Evolutionary conservation across 1,140 invertebrate genomes (phyloP), one percentile per base, ranked within the genome.

Genomic region (Ceratoteleas bidentatus): DNA sequence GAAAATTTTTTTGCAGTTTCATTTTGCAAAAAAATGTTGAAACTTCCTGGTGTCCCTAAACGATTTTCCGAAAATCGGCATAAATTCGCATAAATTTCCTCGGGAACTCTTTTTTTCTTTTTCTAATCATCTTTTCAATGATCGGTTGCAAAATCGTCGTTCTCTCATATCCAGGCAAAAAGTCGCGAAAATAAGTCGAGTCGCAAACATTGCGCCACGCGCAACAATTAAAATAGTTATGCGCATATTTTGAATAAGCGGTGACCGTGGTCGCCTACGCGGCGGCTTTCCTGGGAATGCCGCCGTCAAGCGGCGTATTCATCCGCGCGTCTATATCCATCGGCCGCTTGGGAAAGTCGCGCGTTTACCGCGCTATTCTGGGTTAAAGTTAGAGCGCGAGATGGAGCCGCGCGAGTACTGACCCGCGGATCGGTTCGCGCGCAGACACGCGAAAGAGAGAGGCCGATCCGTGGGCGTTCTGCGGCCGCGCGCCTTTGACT

Each of bases 221-320:
- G 9, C 38, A n/a, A 66, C 61, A 79, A 79, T 73, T 73, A 72
- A 79, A 79, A 79, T 66, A 61, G 65, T 57, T 69, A 40, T 40
- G 43, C 14, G 52, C 15, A 45, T 72, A 43, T 58, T 77, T 70
- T 53, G 45, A 60, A 83, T 56, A 57, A 54, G 16, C 56, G n/a
- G 56, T 70, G 81, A 78, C 81, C 81, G 68, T 83, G 74, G 69
- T 69, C 70, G 74, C 74, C 74, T 76, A 83, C 81, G 81, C 74
- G 69, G 33, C 7, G 47, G 14, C 14, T 43, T 40, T 43, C 36
- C 36, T 2, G 40, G 36, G 68, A 72, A 78, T 70, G 78, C 72
- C 52, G 14, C 16, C 56, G 65, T 68, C 54, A 24, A 62, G 34
- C 68, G 64, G 64, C 75, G 34, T 82, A 77, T 83, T 78, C 69